These are phyloP conservation scores for Gymnoscopelus microlampas DNA, from an alignment of 2,797 vertebrate genomes.

Conservation along the genomic window DNA sequence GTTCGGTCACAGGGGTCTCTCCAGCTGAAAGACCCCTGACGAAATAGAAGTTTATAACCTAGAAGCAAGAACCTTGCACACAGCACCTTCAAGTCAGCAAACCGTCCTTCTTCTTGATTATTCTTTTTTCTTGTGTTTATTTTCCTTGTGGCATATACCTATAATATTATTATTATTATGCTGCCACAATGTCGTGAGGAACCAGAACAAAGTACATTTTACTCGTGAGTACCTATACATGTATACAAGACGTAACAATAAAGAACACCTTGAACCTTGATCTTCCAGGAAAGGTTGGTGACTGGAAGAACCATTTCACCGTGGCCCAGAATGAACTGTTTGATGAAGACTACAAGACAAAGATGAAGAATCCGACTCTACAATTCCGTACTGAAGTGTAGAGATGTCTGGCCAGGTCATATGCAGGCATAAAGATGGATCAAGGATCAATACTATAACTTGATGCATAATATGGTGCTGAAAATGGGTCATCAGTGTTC, in stretches of 20 bases:
- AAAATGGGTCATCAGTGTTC: no score
- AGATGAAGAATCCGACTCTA: slow-evolving; percentile 54
- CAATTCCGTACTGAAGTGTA: slow-evolving; percentile 17
- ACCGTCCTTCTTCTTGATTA: no score
- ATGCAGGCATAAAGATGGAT: no score
- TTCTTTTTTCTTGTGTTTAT: no score
- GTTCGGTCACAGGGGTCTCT: no score
- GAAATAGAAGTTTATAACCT: no score
- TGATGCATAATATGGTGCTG: no score
- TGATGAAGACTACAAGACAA: slow-evolving; percentile 64
- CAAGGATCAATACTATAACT: no score
- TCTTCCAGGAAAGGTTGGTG: slow-evolving; percentile 73
- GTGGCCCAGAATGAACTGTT: slow-evolving; percentile 66
- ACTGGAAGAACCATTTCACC: slow-evolving; percentile 78
- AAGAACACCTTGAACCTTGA: slow-evolving; percentile 2
- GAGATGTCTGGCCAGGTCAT: no score
- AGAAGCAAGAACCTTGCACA: no score
- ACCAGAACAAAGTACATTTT: background rate
- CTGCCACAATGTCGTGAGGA: background rate
- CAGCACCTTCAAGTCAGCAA: no score
- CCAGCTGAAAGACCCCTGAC: no score
- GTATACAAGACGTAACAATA: background rate
- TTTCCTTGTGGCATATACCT: slow-evolving; percentile 9
- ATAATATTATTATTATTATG: slow-evolving; percentile 12
- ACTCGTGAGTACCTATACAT: slow-evolving; percentile 21